Conservation (phyloP, 2,888 invertebrate species). For the Callyntrura guangdongensis region DNA sequence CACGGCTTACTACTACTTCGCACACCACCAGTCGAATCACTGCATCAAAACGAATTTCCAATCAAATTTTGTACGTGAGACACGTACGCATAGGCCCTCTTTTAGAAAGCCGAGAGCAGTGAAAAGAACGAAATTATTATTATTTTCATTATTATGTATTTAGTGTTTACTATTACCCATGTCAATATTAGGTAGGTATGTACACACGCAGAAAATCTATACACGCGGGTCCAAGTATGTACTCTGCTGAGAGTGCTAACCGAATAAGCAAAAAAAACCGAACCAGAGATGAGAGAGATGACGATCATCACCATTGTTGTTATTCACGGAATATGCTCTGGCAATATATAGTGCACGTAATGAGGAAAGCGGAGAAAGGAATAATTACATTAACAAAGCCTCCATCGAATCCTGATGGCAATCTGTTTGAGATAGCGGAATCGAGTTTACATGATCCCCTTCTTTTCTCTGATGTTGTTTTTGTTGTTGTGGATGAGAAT, state of each 20-base stretch:
- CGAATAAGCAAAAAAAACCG: neutral
- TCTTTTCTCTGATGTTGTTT: slow-evolving; percentile 40
- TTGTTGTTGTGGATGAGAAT: slow-evolving; percentile 55
- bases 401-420: slow-evolving; percentile 57
- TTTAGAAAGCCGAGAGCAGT: slow-evolving; percentile 5
- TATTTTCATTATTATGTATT: neutral
- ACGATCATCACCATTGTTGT: slow-evolving; percentile 39
- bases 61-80: slow-evolving; percentile 56
- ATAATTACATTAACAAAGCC: slow-evolving; percentile 83
- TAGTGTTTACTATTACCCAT: neutral
- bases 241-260: slow-evolving; percentile 29
- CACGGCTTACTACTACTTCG: neutral
- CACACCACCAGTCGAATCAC: slow-evolving; percentile 27
- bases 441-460: slow-evolving; percentile 62
- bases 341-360: slow-evolving; percentile 54
- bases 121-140: slow-evolving; percentile 27
- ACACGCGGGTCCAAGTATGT: neutral
- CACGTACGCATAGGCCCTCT: slow-evolving; percentile 24
- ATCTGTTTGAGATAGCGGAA: slow-evolving; percentile 51
- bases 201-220: neutral
- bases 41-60: slow-evolving; percentile 49
- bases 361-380: slow-evolving; percentile 67
- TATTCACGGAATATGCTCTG: slow-evolving; percentile 61
- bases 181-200: too few species aligned
- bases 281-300: neutral